Evolutionary conservation across 2,888 invertebrate species (phyloP).

Genomic region (Tuta absoluta): DNA sequence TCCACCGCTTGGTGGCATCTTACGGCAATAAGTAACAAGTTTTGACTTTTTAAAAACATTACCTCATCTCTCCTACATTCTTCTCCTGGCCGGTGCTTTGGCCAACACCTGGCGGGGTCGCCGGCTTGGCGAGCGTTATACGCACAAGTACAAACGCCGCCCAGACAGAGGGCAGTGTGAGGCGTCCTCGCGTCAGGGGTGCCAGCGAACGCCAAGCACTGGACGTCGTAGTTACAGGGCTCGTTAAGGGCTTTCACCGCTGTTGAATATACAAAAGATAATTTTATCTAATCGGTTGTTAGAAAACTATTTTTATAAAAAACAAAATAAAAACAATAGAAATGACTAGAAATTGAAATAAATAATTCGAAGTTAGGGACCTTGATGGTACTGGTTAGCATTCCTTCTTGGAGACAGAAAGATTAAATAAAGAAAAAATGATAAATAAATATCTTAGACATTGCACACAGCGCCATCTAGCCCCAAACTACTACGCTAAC

Average conservation of each 20-base stretch:
- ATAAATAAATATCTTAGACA: too few species aligned
- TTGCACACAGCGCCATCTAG: too few species aligned
- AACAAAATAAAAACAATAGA: too few species aligned
- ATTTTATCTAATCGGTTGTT: neutral
- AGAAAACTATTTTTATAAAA: neutral
- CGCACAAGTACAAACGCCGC: constrained; percentile 63
- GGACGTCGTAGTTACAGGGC: constrained; percentile 70
- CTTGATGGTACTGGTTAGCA: too few species aligned
- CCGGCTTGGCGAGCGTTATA: constrained; percentile 64
- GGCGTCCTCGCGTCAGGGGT: constrained; percentile 52
- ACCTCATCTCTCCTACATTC: constrained; percentile 70
- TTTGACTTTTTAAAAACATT: too few species aligned
- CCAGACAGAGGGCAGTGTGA: constrained; percentile 67
- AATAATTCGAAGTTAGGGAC: too few species aligned
- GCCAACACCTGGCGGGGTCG: constrained; percentile 62
- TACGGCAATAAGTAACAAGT: too few species aligned
- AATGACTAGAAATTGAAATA: too few species aligned
- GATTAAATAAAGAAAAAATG: too few species aligned
- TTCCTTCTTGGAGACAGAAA: too few species aligned
- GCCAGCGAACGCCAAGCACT: constrained; percentile 65
- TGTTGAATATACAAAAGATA: constrained; percentile 37
- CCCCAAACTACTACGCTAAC: too few species aligned
- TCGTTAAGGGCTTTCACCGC: constrained; percentile 64
- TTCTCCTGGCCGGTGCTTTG: constrained; percentile 62
- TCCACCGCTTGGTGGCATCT: too few species aligned